A percentile compares a stretch with the other conserved stretches of the same genome.
Evolutionary conservation across 2,797 vertebrate species (phyloP).

Genomic region (Ptychadena robeensis): DNA sequence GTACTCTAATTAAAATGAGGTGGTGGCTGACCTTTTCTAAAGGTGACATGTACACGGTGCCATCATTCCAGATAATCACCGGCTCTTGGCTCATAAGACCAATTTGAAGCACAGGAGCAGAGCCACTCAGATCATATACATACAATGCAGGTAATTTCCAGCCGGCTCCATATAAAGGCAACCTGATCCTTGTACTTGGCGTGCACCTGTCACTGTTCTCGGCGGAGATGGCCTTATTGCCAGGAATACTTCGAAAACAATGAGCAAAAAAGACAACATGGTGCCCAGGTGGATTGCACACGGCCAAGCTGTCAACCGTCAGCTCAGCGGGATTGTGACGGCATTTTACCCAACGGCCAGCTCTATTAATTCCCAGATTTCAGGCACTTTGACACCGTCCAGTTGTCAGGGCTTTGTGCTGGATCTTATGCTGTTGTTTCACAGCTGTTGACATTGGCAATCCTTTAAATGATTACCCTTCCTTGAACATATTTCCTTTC

Average conservation of each 20-base stretch:
- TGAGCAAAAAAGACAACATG: slow-evolving; percentile 49
- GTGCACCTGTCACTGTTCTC: slow-evolving; percentile 48
- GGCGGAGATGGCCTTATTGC: slow-evolving; percentile 14
- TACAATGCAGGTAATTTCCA: slow-evolving; percentile 47
- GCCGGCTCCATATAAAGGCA: slow-evolving; percentile 37
- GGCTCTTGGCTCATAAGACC: neutral
- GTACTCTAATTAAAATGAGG: slow-evolving; percentile 40
- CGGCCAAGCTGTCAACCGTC: slow-evolving; percentile 42
- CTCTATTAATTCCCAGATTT: slow-evolving; percentile 40
- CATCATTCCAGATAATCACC: slow-evolving; percentile 35
- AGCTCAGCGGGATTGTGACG: slow-evolving; percentile 19
- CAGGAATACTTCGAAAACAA: slow-evolving; percentile 52
- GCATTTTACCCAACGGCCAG: slow-evolving; percentile 32
- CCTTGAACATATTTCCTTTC: neutral
- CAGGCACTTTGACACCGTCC: neutral
- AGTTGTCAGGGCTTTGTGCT: neutral
- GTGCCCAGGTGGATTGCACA: slow-evolving; percentile 36
- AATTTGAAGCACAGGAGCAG: neutral
- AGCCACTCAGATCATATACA: slow-evolving; percentile 41
- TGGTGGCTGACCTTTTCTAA: slow-evolving; percentile 36
- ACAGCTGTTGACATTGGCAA: neutral
- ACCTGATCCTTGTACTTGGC: slow-evolving; percentile 47
- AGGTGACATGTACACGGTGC: neutral
- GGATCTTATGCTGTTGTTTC: neutral
- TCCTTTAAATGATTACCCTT: neutral